Base-by-base conservation (phyloP, 2,888 invertebrate species). In the Halocaridina rubra region DNA sequence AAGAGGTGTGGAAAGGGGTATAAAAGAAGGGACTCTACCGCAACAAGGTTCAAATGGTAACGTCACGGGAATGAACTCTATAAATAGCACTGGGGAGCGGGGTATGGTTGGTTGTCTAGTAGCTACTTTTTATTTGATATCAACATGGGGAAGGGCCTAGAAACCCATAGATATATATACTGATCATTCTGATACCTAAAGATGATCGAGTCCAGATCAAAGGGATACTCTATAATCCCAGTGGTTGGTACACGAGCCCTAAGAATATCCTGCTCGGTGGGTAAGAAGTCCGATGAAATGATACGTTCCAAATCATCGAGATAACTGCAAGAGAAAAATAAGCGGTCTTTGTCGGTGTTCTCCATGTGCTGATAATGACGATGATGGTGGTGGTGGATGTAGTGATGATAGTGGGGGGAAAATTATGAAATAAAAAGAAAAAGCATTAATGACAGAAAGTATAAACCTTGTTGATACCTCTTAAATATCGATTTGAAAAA, bases 151-250 rank as follows among this genome's bases (percentile, higher is more conserved):
- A 71, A 84, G 85, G 79, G 75, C 78, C 61, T 74, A 78, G 78
- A 72, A 86, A 77, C 61, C 79, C 59, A 81, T n/a, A 81, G 81
- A 80, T 80, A 27, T 39, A 19, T 82, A n/a, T n/a, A n/a, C n/a
- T n/a, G n/a, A n/a, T n/a, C n/a, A n/a, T 79, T 74, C 79, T 81
- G 61, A 80, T 86, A 88, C 88, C 88, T 88, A 87, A 88, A 88
- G 85, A 88, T 88, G 87, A 88, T 88, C 72, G 88, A 88, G 85
- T 88, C 88, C 88, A 93, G 90, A 90, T 93, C 93, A 90, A 93
- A 93, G 19, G 93, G 93, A 90, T 93, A 93, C 90, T 93, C 93
- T 89, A 93, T 93, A 90, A 93, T 93, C 88, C 90, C 90, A 61
- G 90, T 90, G 64, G 90, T 90, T 59, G 90, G 90, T 46, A 90